Conservation (phyloP, 2,113 vertebrate species). For the Stigmatopora argus region DNA sequence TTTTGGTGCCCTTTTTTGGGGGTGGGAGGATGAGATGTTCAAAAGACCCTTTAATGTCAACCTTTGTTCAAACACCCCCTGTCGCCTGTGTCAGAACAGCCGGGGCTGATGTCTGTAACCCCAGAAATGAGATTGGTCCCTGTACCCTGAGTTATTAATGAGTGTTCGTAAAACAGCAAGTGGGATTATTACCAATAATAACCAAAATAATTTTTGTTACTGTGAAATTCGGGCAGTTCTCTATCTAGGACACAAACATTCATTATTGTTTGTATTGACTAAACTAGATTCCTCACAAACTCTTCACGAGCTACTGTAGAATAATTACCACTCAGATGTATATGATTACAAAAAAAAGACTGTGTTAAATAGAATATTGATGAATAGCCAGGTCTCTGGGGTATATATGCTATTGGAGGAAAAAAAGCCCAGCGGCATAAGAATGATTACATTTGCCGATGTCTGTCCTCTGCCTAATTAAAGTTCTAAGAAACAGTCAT, state of each 20-base stretch:
- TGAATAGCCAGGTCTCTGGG: constrained; percentile 18
- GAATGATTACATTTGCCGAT: constrained; percentile 59
- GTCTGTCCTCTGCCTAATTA: constrained; percentile 60
- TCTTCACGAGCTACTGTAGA: not conserved
- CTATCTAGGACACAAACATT: not conserved
- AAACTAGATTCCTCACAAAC: not conserved
- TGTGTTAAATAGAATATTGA: constrained; percentile 71
- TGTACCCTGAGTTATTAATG: constrained; percentile 54
- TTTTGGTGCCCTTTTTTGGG: constrained; percentile 68
- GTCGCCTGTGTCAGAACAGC: constrained; percentile 86
- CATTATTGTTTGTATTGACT: not conserved
- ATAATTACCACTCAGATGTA: not conserved
- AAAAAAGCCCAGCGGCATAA: constrained; percentile 48
- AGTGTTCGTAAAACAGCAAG: constrained; percentile 50
- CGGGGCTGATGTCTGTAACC: constrained; percentile 86
- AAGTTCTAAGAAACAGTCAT: constrained; percentile 50
- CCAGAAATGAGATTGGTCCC: constrained; percentile 92
- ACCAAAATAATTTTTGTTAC: not conserved
- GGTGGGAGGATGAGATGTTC: constrained; percentile 79
- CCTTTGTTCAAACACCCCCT: constrained; percentile 89
- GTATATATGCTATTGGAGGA: constrained; percentile 45
- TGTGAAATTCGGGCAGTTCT: not conserved
- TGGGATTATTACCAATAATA: constrained; percentile 16
- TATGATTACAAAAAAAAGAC: constrained; percentile 1
- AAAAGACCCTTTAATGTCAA: constrained; percentile 81